These are phyloP conservation scores for Barypeithes pellucidus DNA, from an alignment of 2,888 invertebrate species.

Conservation along the genomic window DNA sequence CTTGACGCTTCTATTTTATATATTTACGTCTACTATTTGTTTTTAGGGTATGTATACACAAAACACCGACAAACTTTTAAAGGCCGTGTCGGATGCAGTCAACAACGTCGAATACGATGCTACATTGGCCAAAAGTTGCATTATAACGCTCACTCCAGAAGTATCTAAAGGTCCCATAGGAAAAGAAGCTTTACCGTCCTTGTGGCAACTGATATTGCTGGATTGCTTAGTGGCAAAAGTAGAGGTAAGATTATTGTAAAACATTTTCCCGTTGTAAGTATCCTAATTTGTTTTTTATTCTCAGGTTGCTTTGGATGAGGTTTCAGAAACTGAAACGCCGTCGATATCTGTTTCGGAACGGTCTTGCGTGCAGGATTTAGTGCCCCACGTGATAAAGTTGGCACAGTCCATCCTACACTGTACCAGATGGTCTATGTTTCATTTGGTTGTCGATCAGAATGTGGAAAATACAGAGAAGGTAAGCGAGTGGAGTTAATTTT, in stretches of 20 bases:
- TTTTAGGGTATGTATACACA: constrained; percentile 88
- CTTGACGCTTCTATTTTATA: no score
- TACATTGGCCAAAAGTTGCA: constrained; percentile 76
- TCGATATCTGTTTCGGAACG: constrained; percentile 65
- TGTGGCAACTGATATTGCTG: constrained; percentile 83
- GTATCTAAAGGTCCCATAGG: constrained; percentile 68
- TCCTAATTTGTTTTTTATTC: neutral
- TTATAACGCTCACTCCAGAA: constrained; percentile 73
- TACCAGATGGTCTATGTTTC: constrained; percentile 73
- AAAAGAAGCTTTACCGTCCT: constrained; percentile 76
- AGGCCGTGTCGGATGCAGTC: constrained; percentile 81
- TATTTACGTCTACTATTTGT: constrained; percentile 13
- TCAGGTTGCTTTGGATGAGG: constrained; percentile 40
- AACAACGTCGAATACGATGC: constrained; percentile 77
- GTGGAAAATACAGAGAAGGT: constrained; percentile 69
- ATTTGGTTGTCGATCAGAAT: constrained; percentile 66
- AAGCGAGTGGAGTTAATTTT: constrained; percentile 52
- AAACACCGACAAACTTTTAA: constrained; percentile 80
- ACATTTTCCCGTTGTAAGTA: neutral
- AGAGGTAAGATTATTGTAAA: constrained; percentile 71
- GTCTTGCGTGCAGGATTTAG: constrained; percentile 74
- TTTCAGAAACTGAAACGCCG: constrained; percentile 53
- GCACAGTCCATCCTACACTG: constrained; percentile 78
- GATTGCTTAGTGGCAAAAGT: constrained; percentile 85
- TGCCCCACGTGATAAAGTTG: constrained; percentile 79